Evolutionary conservation across 2,888 invertebrate genomes (phyloP).

Genomic region (Blera fallax): DNA sequence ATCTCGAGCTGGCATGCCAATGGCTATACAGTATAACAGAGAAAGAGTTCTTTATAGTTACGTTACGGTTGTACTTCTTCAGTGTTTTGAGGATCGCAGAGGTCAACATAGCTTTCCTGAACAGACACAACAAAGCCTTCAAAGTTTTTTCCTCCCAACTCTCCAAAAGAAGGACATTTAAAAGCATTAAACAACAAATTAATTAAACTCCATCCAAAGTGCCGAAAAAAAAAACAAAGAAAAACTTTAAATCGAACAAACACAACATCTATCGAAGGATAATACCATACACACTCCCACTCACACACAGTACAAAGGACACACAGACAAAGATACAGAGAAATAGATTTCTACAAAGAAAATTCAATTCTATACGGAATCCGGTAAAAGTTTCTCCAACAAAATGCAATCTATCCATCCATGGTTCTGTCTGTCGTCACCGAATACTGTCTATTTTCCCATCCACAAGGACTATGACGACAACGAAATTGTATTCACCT

Average conservation of each 20-base stretch:
- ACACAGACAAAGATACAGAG: slow-evolving; percentile 15
- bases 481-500: slow-evolving; percentile 8
- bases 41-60: too few relatives aligned
- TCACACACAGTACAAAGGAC: slow-evolving; percentile 17
- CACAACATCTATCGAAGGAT: slow-evolving; percentile 58
- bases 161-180: too few relatives aligned
- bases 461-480: neutral
- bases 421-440: slow-evolving; percentile 55
- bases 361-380: slow-evolving; percentile 60
- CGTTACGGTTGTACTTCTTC: too few relatives aligned
- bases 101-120: too few relatives aligned
- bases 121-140: neutral
- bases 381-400: slow-evolving; percentile 57
- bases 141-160: neutral
- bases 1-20: too few relatives aligned
- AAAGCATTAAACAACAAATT: slow-evolving; percentile 26
- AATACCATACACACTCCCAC: slow-evolving; percentile 25
- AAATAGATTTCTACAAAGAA: slow-evolving; percentile 34
- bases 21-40: too few relatives aligned
- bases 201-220: slow-evolving; percentile 55
- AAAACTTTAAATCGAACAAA: slow-evolving; percentile 51
- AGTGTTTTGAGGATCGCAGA: too few relatives aligned
- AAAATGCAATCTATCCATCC: slow-evolving; percentile 64
- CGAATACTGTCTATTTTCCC: slow-evolving; percentile 32
- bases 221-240: slow-evolving; percentile 20